Base-by-base conservation (phyloP, 2,797 vertebrate species). In the Acanthurus tractus region DNA sequence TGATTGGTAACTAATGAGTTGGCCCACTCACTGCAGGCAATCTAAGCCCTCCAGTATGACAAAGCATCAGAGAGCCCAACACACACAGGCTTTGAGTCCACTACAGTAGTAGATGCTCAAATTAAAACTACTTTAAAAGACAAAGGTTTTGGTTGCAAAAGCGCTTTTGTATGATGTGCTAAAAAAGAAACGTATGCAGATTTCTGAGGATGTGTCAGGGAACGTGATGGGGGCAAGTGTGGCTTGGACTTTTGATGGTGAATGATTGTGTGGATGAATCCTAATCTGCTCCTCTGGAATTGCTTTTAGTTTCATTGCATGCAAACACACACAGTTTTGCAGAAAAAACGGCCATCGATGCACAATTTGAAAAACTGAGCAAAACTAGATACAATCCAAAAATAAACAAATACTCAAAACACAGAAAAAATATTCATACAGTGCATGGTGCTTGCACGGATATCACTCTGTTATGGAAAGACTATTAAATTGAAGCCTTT, bases 41-140 rank as follows among this genome's bases (percentile, higher is more conserved):
- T 74, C 22, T 49, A 63, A 65, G 48, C 62, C 52, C 73, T 79
- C 20, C 20, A 74, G 64, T 17, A 29, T 12, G 44, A 57, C 53
- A 66, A 20, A 74, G 74, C 22, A 1, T 40, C 68, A 53, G 20
- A 45, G 52, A 62, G 52, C 23, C 25, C 15, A 46, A 54, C 59
- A 70, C 56, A 86, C 75, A 76, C 80, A 82, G 59, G 84, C 86
- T 89, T 88, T 87, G 57, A 84, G 69, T 50, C 59, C 73, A 46
- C 55, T 59, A 36, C 56, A 65, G 61, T 8, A 38, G 64, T 62
- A 52, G 70, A 78, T 75, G 20, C 53, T 78, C 72, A 72, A 67
- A 86, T 82, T 86, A 63, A 86, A 76, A 40, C 29, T 79, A 83
- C 78, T 83, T 82, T 36, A 75, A 67, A 78, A 2, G 63, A 78